Base-by-base conservation (phyloP, 2,888 invertebrate genomes). In the Vannuccia rotundouncinata region DNA sequence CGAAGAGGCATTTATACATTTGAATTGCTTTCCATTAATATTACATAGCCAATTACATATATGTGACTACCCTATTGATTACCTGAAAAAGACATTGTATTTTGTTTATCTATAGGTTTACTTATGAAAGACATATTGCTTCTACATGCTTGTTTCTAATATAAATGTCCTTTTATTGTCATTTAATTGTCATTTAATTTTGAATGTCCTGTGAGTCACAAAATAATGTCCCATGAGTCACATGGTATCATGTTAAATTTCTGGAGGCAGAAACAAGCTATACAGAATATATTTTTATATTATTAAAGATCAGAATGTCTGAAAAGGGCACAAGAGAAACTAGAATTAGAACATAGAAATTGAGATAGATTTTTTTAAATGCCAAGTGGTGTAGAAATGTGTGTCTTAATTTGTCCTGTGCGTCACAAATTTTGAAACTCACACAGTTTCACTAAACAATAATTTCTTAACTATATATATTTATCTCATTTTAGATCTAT, bases 41-140 rank as follows among this genome's bases (percentile, higher is more conserved):
- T 66, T 66, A 66, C 66, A 66, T 66, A 66, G 66, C 66, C 66
- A 66, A 66, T 66, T 66, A 66, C 66, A 66, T 66, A 66, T 66
- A 66, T 66, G 66, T 66, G 25, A 66, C 66, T 66, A 66, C 66
- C 66, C 66, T 66, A 66, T 66, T 66, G 66, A 66, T 66, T 66
- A 66, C 66, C 66, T 66, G 66, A 66, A 66, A 66, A 66, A 66
- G 66, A 66, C 66, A 66, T 66, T 66, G 66, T 66, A 66, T 66
- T 66, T 66, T 66, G 66, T 66, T 66, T 66, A 66, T 66, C 66
- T 66, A 66, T 66, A 66, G 66, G 66, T 66, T 66, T 66, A 66
- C 66, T 66, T 66, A 66, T 66, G 66, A 66, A 66, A 66, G 66
- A 66, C 66, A 66, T 66, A 22, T 66, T 66, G 66, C 66, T 66